Evolutionary conservation across 2,113 vertebrate species (phyloP), one percentile per base, ranked within the genome.

Genomic region (Cyprinodon tularosa): DNA sequence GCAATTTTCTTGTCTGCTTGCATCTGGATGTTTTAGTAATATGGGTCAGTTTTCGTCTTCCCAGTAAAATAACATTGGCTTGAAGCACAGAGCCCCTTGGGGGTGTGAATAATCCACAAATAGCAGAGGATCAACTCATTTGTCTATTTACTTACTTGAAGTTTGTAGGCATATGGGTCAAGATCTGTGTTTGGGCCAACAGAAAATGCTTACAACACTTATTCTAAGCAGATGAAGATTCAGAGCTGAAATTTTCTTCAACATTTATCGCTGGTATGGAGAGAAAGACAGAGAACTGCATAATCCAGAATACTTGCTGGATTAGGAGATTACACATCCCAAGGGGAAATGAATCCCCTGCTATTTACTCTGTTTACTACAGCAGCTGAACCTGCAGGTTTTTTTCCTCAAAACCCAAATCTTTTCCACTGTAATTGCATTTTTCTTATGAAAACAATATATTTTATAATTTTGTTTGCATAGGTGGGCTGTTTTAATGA

Each of bases 21-120:
- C 44, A 4, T 59, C 74, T 73, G 61, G n/a, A 50, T 64, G 68
- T 72, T 77, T 61, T 63, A 9, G 71, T 53, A 44, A 29, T 53
- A 62, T 63, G 36, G 11, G 8, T 76, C 59, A 65, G 63, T n/a
- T 85, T 81, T 63, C 75, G 73, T 53, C 59, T 15, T 77, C 65
- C 11, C 62, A 69, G 71, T 74, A 79, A 72, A 77, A 86, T 62
- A 81, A 72, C 84, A 84, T 64, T 48, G 84, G 65, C 71, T 59
- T 81, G 78, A 57, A 72, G 65, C 81, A 78, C 61, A 74, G 71
- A 67, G 3, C 3, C 62, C 42, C 29, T 11, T 67, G 69, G 77
- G 74, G 65, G 66, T 82, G 76, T 90, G 73, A 91, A 89, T 89
- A 91, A 89, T 87, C 76, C 45, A 92, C 81, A 75, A 88, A 48